Percentiles rank a stretch among this genome's conserved stretches.
These are phyloP conservation scores for Alviniconcha strummeri DNA, from an alignment of 2,888 invertebrate genomes.

Conservation along the genomic window DNA sequence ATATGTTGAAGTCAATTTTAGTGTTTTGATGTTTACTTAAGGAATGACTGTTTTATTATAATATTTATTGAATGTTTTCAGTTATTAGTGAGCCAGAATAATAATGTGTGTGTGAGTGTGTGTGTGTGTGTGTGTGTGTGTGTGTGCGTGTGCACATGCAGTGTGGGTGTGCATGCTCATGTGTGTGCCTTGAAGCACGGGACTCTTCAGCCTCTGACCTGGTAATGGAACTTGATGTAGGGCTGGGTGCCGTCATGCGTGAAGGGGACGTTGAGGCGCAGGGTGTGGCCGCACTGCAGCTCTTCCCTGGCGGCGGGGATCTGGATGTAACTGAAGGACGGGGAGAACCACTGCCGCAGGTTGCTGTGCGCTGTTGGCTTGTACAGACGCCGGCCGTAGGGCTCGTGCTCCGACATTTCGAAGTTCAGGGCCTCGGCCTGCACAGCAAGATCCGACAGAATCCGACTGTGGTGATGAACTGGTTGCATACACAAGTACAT, in stretches of 20 bases:
- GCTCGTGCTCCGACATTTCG: background rate
- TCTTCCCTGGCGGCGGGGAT: slow-evolving; percentile 49
- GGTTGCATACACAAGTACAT: too few species aligned
- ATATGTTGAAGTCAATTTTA: too few species aligned
- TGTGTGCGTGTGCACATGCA: too few species aligned
- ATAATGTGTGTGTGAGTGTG: background rate
- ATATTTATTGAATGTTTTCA: too few species aligned
- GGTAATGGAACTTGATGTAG: slow-evolving; percentile 46
- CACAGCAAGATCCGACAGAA: background rate
- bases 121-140: background rate
- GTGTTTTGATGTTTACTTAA: too few species aligned
- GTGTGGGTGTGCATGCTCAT: too few species aligned
- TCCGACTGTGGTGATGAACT: background rate
- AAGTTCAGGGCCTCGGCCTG: slow-evolving; percentile 39
- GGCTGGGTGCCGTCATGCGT: slow-evolving; percentile 47
- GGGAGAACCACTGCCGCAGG: slow-evolving; percentile 62
- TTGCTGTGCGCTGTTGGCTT: slow-evolving; percentile 41
- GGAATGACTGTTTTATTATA: too few species aligned
- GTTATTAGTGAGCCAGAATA: too few species aligned
- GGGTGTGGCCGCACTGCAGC: slow-evolving; percentile 48
- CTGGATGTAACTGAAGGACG: slow-evolving; percentile 61
- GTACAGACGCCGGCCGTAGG: slow-evolving; percentile 18
- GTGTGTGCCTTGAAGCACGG: too few species aligned
- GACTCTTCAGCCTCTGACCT: slow-evolving; percentile 39
- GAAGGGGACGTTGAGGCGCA: slow-evolving; percentile 56